phyloP scores from a whole-genome alignment of 2,888 invertebrate genomes.

The Tetragnatha montana region DNA sequence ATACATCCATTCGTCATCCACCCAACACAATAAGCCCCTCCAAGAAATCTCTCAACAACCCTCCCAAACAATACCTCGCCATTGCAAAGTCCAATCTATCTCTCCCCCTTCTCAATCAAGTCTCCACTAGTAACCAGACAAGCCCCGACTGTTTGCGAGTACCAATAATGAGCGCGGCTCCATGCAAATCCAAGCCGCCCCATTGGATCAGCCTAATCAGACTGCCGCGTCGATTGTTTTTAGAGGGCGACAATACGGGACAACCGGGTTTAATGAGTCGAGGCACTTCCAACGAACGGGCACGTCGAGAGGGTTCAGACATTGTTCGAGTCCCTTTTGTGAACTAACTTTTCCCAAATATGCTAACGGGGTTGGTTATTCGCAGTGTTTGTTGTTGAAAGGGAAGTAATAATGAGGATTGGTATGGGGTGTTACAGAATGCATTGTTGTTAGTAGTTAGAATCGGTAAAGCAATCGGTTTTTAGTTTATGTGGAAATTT shows the following conservation, averaged over 20 bases:
- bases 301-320: background rate
- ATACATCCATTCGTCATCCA: background rate
- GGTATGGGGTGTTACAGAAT: too few relatives aligned
- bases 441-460: too few relatives aligned
- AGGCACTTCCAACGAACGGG: background rate
- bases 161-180: conserved; percentile 24
- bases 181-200: conserved; percentile 37
- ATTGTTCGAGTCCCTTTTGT: background rate
- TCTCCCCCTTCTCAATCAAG: background rate
- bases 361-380: too few relatives aligned
- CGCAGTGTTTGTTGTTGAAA: too few relatives aligned
- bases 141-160: conserved; percentile 28
- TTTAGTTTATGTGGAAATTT: too few relatives aligned
- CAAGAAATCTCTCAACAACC: background rate
- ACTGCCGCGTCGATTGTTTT: conserved; percentile 36
- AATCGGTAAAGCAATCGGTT: too few relatives aligned
- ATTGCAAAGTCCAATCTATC: background rate
- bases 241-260: conserved; percentile 9
- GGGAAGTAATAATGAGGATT: too few relatives aligned
- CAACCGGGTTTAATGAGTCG: background rate
- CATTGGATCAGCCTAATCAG: conserved; percentile 35
- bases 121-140: conserved; percentile 3
- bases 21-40: background rate
- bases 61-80: background rate
- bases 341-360: too few relatives aligned